Evolutionary conservation across 64 coral and sea anemone species (phyloP), one percentile per base, ranked within the genome.

Genomic region (Astreopora myriophthalma): DNA sequence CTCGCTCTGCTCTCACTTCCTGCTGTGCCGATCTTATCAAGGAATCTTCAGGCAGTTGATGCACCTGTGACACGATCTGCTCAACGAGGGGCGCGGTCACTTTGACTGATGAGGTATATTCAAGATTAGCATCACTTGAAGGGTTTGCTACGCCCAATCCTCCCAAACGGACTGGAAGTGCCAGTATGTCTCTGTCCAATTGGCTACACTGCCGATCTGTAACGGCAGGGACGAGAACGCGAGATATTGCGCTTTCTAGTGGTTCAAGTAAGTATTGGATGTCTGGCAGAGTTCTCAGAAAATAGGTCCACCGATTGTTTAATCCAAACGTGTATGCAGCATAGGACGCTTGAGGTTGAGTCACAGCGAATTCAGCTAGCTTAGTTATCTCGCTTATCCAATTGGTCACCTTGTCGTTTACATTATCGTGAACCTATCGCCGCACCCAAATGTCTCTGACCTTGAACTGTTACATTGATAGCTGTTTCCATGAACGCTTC

Each of bases 11-110:
- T 85, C 64, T 63, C 31, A 65, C 80, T 64, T 37, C 57, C 25
- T 85, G 9, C 55, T 85, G 29, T 65, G 37, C 80, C 14, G 58
- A 85, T 65, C 30, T 39, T 38, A 85, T 85, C 58, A 65, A 11
- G 40, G 32, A 66, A 28, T 71, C 68, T 29, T 71, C 68, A 16
- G 68, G 68, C 3, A 32, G 68, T 33, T 71, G 31, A 67, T 37
- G 58, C 58, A 32, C 30, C 58, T 65, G 80, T 5, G 29, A 35
- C 9, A 34, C 16, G 57, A 66, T 85, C 32, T 85, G 40, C 80
- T 85, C 57, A 65, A 85, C 58, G 27, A 85, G 58, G 31, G 57
- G 28, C 60, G 58, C 37, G 12, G 80, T 85, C 58, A 85, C 68
- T 71, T 14, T 71, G 2, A 32, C 28, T 71, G 68, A 71, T 19